Evolutionary conservation across 2,888 invertebrate genomes (phyloP).

Genomic region (Argyresthia albistria): DNA sequence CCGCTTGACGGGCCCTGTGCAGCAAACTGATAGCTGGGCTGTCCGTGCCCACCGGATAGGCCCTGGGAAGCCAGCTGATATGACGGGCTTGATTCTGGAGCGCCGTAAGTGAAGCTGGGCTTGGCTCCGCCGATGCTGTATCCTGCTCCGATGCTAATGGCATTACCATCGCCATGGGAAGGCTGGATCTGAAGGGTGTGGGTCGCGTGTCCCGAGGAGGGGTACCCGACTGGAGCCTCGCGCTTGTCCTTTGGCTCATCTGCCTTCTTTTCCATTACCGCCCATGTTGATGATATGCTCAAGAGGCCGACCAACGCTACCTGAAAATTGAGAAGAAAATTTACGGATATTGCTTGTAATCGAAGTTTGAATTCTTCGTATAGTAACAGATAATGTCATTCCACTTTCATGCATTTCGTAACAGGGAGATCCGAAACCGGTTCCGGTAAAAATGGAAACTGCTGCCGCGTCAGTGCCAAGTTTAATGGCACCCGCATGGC

Average conservation of each 20-base stretch:
- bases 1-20: constrained; percentile 8
- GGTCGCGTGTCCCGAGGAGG: constrained; percentile 21
- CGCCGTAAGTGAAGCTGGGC: constrained; percentile 37
- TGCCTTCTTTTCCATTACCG: constrained; percentile 34
- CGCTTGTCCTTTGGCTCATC: constrained; percentile 57
- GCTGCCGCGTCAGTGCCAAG: constrained; percentile 15
- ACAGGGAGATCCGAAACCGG: constrained; percentile 30
- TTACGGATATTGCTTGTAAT: background rate
- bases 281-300: constrained; percentile 46
- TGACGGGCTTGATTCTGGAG: constrained; percentile 20
- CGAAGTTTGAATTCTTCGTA: background rate
- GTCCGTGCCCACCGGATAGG: too few species aligned
- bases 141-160: constrained; percentile 59
- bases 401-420: constrained; percentile 23
- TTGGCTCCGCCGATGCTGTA: constrained; percentile 61
- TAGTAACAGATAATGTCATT: constrained; percentile 9
- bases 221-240: constrained; percentile 43
- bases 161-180: constrained; percentile 44
- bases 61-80: constrained; percentile 14
- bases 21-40: constrained; percentile 27
- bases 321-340: constrained; percentile 36
- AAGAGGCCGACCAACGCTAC: constrained; percentile 47
- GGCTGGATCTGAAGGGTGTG: constrained; percentile 13
- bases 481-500: constrained; percentile 42
- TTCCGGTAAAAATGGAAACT: constrained; percentile 34